These are phyloP conservation scores for Apotomis betuletana DNA, from an alignment of 2,888 invertebrate species.

Conservation along the genomic window DNA sequence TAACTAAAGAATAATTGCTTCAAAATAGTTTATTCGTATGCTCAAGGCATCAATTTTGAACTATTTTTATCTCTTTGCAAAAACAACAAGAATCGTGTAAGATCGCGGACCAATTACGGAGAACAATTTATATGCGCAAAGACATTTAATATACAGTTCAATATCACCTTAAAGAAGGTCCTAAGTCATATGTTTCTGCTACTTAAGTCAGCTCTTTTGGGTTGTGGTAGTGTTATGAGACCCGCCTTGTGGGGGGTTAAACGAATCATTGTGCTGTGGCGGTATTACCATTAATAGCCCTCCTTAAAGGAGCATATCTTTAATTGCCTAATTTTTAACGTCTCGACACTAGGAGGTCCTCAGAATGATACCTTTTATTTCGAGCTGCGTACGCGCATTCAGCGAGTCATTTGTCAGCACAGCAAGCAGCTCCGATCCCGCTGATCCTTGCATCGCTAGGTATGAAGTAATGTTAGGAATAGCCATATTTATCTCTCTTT, in stretches of 20 bases:
- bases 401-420: constrained; percentile 23
- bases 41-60: constrained; percentile 54
- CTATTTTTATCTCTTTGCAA: constrained; percentile 60
- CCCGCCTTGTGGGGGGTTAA: constrained; percentile 68
- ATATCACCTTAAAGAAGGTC: constrained; percentile 49
- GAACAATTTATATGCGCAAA: constrained; percentile 69
- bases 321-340: constrained; percentile 75
- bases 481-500: no score
- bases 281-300: constrained; percentile 72
- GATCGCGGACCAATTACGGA: constrained; percentile 59
- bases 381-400: constrained; percentile 16
- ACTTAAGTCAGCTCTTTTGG: neutral
- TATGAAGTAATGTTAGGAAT: no score
- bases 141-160: constrained; percentile 70
- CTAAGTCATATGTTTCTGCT: neutral
- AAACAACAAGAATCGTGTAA: constrained; percentile 58
- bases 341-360: constrained; percentile 67
- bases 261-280: constrained; percentile 59
- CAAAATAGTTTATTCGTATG: constrained; percentile 4
- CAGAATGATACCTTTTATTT: constrained; percentile 42
- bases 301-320: constrained; percentile 75
- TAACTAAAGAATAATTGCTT: neutral
- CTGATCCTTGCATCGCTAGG: no score
- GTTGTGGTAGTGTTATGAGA: neutral
- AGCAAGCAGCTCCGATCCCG: neutral